A percentile compares a stretch with the other conserved stretches of the same genome.
These are phyloP conservation scores for Trichoplusia ni DNA, from an alignment of 1,140 invertebrate genomes.

Conservation along the genomic window DNA sequence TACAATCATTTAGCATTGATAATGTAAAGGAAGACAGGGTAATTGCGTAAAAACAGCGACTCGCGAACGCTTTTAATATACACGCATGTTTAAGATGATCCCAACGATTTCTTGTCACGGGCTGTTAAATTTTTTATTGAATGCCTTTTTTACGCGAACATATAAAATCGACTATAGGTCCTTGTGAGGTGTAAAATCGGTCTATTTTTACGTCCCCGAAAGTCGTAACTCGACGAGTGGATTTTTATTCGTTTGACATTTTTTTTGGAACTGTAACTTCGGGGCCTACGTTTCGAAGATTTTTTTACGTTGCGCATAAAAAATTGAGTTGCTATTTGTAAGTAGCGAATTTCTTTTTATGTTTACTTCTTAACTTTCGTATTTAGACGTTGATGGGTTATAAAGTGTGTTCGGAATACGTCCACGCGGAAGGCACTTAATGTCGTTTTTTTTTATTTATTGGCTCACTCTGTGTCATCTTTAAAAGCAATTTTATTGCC, in stretches of 20 bases:
- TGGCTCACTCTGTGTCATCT: slow-evolving; percentile 11
- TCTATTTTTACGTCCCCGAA: slow-evolving; percentile 68
- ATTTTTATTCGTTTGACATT: slow-evolving; percentile 67
- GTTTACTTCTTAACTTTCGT: slow-evolving; percentile 32
- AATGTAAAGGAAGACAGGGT: too few relatives aligned
- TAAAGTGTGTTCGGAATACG: slow-evolving; percentile 28
- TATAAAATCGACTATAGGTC: slow-evolving; percentile 65
- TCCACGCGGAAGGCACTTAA: slow-evolving; percentile 22
- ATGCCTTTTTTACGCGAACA: slow-evolving; percentile 58
- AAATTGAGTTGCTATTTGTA: slow-evolving; percentile 34
- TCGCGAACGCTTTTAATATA: slow-evolving; percentile 21
- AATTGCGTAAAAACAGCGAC: too few relatives aligned
- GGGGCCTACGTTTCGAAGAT: slow-evolving; percentile 7
- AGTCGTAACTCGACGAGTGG: slow-evolving; percentile 65
- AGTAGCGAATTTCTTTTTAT: slow-evolving; percentile 39
- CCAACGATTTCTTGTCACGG: slow-evolving; percentile 42
- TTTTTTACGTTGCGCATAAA: slow-evolving; percentile 15
- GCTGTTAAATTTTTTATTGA: slow-evolving; percentile 69
- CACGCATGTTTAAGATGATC: slow-evolving; percentile 31
- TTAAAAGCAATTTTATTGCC: slow-evolving; percentile 31
- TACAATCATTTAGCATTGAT: too few relatives aligned
- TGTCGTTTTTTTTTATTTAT: slow-evolving; percentile 34
- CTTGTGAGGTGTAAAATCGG: slow-evolving; percentile 72
- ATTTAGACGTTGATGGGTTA: slow-evolving; percentile 31
- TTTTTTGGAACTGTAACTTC: slow-evolving; percentile 44